Percentiles rank a stretch among this genome's conserved stretches.
phyloP scores from a whole-genome alignment of 2,113 vertebrate genomes.

The Eurypyga helias region DNA sequence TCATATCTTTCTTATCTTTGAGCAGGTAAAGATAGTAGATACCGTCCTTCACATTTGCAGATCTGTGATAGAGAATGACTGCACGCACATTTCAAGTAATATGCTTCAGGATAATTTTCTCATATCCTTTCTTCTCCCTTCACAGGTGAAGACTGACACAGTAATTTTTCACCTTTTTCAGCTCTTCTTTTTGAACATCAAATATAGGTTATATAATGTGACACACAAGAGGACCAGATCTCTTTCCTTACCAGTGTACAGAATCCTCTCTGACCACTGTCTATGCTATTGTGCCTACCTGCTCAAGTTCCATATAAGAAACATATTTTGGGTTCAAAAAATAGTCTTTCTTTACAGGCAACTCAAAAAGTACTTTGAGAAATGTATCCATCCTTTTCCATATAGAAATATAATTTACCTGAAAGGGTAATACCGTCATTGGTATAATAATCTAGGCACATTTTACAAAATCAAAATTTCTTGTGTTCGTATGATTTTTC shows the following conservation, averaged over 20 bases:
- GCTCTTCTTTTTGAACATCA: background rate
- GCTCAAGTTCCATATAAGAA: accelerated
- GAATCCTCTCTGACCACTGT: background rate
- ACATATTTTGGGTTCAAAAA: background rate
- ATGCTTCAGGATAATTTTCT: background rate
- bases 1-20: background rate
- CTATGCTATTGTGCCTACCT: background rate
- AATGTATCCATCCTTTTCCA: background rate
- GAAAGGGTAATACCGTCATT: background rate
- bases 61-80: background rate
- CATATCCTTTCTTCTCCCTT: background rate
- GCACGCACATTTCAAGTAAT: background rate
- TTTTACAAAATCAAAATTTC: background rate
- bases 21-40: background rate
- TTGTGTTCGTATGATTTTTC: background rate
- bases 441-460: accelerated
- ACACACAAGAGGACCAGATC: accelerated
- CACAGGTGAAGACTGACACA: background rate
- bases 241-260: background rate
- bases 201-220: background rate
- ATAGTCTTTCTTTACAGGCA: background rate
- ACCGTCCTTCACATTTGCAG: background rate
- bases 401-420: background rate
- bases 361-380: background rate
- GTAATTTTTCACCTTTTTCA: background rate